Conservation (phyloP, 2,888 invertebrate genomes). For the Prosapia bicincta region DNA sequence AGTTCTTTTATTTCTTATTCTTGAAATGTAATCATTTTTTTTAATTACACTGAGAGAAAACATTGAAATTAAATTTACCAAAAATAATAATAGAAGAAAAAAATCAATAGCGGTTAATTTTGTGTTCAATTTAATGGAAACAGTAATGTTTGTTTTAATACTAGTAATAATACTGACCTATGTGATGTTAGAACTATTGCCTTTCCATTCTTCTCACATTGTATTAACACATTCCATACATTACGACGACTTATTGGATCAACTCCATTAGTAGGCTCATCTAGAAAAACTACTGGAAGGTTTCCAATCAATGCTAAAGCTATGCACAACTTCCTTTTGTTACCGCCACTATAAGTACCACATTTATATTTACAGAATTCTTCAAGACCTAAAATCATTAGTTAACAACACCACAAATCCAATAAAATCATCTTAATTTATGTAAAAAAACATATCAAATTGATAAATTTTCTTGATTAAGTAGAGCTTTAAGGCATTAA, state of each 20-base stretch:
- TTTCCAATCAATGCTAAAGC: slow-evolving; percentile 67
- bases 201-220: slow-evolving; percentile 65
- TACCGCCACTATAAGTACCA: slow-evolving; percentile 63
- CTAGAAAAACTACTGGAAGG: slow-evolving; percentile 66
- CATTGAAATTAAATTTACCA: too few species aligned
- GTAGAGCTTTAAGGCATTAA: too few species aligned
- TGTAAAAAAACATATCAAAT: too few species aligned
- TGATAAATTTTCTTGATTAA: too few species aligned
- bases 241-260: slow-evolving; percentile 77
- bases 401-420: too few species aligned
- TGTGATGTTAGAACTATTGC: slow-evolving; percentile 81
- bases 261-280: slow-evolving; percentile 61
- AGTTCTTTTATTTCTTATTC: too few species aligned
- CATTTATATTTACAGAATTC: slow-evolving; percentile 35
- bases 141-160: too few species aligned
- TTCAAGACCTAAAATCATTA: slow-evolving; percentile 31
- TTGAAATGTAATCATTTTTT: too few species aligned
- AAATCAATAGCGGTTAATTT: too few species aligned
- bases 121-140: not conserved
- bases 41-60: too few species aligned
- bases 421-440: too few species aligned
- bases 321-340: slow-evolving; percentile 69
- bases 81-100: too few species aligned
- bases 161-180: slow-evolving; percentile 44
- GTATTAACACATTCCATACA: slow-evolving; percentile 72